Conservation (phyloP, 2,888 invertebrate species). For the Microdon myrmicae region DNA sequence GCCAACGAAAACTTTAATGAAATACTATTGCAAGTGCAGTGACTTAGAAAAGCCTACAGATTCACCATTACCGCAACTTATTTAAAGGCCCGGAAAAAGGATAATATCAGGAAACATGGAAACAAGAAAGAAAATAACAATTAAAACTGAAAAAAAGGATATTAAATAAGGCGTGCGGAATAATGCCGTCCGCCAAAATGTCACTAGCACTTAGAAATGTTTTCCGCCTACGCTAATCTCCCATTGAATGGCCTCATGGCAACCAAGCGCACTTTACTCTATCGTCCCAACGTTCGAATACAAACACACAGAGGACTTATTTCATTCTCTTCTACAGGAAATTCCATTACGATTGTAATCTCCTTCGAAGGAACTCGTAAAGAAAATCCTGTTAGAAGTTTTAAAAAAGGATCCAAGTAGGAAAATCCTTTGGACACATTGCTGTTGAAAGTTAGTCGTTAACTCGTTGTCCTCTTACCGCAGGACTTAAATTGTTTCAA, state of each 20-base stretch:
- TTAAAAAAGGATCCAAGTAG: slow-evolving; percentile 17
- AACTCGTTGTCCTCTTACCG: slow-evolving; percentile 29
- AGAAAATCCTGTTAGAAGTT: slow-evolving; percentile 24
- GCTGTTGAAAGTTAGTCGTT: slow-evolving; percentile 20
- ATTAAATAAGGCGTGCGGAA: slow-evolving; percentile 43
- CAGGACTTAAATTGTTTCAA: slow-evolving; percentile 36
- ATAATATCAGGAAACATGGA: slow-evolving; percentile 6
- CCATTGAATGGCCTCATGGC: slow-evolving; percentile 16
- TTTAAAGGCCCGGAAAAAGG: slow-evolving; percentile 14
- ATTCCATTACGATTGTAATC: slow-evolving; percentile 39
- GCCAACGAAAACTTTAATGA: slow-evolving; percentile 43
- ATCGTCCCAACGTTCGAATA: background rate
- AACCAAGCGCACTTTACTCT: slow-evolving; percentile 11
- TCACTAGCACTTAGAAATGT: slow-evolving; percentile 16
- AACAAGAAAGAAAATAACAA: slow-evolving; percentile 4
- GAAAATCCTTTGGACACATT: slow-evolving; percentile 38
- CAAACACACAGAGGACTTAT: slow-evolving; percentile 12
- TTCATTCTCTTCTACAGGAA: slow-evolving; percentile 5
- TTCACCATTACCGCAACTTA: slow-evolving; percentile 17
- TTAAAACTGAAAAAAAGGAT: slow-evolving; percentile 34
- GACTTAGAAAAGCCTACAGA: slow-evolving; percentile 45
- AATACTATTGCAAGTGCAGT: slow-evolving; percentile 40
- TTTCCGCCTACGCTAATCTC: slow-evolving; percentile 23
- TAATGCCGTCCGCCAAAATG: slow-evolving; percentile 25
- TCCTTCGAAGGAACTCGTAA: slow-evolving; percentile 23